Base-by-base conservation (phyloP, 1,140 invertebrate genomes). In the Lepidurus arcticus region DNA sequence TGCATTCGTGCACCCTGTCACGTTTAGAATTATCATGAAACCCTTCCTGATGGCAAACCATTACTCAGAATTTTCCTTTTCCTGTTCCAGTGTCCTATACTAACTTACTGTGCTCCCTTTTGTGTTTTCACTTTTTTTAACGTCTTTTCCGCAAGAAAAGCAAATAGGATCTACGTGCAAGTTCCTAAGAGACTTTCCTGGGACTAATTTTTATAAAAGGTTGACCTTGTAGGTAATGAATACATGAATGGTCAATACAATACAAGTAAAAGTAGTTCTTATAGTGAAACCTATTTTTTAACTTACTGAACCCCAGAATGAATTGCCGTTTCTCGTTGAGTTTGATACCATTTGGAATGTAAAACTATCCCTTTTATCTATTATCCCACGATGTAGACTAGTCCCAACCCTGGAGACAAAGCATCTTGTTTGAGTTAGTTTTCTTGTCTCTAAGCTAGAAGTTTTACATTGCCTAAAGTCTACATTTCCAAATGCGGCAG, bases 111-210 rank as follows among this genome's bases (percentile, higher is more conserved):
- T 9, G 21, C 13, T 9, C 53, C 53, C 53, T 65, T 65, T 65
- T 65, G n/a, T 65, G 53, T n/a, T 65, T 65, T 65, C 53, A 4
- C 53, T 65, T 65, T 26, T 26, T 65, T 65, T 65, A 65, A 21
- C 7, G 53, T 65, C 53, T 65, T 65, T 65, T 47, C 53, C 9
- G 6, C 21, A 21, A 13, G 53, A 65, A 65, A 65, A 65, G 53
- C 53, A 65, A 65, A 65, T 65, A 65, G 53, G 53, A 65, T 65
- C n/a, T 47, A 65, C n/a, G 53, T 65, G 53, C 21, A 34, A 34
- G 34, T 21, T 65, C 16, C 9, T 7, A 10, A 0, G 13, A 16
- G 16, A 16, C 53, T 65, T 65, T 47, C 8, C 21, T 21, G 16
- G 8, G 21, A 65, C 2, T 65, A 0, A 65, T 21, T 65, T 65